Base-by-base conservation (phyloP, 2,888 invertebrate genomes). In the Tenodera sinensis region DNA sequence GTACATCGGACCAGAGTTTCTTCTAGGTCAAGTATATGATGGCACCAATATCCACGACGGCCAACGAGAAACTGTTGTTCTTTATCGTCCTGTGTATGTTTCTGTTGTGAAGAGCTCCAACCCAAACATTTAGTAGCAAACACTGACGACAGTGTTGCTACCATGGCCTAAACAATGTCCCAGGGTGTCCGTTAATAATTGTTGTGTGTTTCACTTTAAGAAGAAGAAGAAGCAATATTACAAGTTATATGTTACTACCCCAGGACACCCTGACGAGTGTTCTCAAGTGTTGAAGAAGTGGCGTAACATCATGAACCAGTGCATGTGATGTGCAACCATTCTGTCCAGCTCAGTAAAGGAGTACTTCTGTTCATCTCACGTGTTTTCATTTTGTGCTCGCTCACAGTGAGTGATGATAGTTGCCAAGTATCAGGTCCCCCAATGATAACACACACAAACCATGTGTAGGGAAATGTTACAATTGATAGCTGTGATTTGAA, bases 1-100 rank as follows among this genome's bases (percentile, higher is more conserved):
- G 93, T 97, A 97, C 93, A 95, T 96, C 85, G 96, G 96, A 28
- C 96, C 96, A 0, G 97, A 97, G 93, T 97, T 97, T 92, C 95
- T 96, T 88, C 93, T 97, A 87, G 97, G 97, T 2, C 96, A 97
- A 93, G 97, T 97, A 7, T 96, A 97, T 92, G 96, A 96, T 92
- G 96, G 96, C 28, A 95, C 94, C 25, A 91, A 91, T 86, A 90
- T 91, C 71, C 91, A 91, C 28, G 93, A 93, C 12, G 92, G 92
- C 89, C 85, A 85, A 15, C 94, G 94, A 88, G 95, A 95, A 90
- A 94, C 95, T 3, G 94, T 96, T 81, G 95, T 96, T 85, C 94
- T 96, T 85, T 96, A 96, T 93, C 94, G 96, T 90, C 96, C 96
- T 6, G 94, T 96, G 83, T 96, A 96, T 92, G 94, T 94, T 85